phyloP scores from a whole-genome alignment of 2,113 vertebrate species.

The Tiliqua scincoides region DNA sequence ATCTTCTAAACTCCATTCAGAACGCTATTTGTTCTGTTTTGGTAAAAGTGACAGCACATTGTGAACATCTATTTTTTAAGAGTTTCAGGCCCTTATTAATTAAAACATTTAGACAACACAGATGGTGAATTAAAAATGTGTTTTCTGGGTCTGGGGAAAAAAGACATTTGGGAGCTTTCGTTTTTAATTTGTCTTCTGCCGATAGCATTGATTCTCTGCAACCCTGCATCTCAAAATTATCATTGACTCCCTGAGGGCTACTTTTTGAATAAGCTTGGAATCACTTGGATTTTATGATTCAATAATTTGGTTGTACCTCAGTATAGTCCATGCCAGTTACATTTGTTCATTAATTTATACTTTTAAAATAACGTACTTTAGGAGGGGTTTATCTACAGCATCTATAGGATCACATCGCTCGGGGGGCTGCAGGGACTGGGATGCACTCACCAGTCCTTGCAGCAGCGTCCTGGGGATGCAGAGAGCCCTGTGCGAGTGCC shows the following conservation, averaged over 20 bases:
- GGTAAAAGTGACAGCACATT: not conserved
- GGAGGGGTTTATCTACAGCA: too few relatives aligned
- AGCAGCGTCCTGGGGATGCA: too few relatives aligned
- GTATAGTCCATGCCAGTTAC: constrained; percentile 9
- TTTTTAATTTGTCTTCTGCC: constrained; percentile 38
- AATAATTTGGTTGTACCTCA: constrained; percentile 4
- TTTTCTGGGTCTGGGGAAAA: constrained; percentile 48
- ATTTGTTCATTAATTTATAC: constrained; percentile 41
- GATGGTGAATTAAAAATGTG: constrained; percentile 46
- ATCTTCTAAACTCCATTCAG: not conserved
- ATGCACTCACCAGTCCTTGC: too few relatives aligned
- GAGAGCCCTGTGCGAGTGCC: too few relatives aligned
- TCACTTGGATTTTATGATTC: constrained; percentile 31
- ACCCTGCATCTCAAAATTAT: constrained; percentile 35
- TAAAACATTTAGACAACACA: constrained; percentile 24
- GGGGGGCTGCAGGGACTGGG: too few relatives aligned
- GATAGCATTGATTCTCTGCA: constrained; percentile 21
- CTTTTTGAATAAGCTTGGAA: not conserved
- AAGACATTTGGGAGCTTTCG: constrained; percentile 43
- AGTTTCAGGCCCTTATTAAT: constrained; percentile 15
- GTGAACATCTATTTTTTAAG: constrained; percentile 23
- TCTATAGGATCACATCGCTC: too few relatives aligned
- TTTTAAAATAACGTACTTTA: constrained; percentile 3
- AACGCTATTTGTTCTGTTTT: not conserved
- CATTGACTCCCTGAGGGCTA: constrained; percentile 43